Conservation (phyloP, 2,888 invertebrate genomes). For the Chrysomela aeneicollis region DNA sequence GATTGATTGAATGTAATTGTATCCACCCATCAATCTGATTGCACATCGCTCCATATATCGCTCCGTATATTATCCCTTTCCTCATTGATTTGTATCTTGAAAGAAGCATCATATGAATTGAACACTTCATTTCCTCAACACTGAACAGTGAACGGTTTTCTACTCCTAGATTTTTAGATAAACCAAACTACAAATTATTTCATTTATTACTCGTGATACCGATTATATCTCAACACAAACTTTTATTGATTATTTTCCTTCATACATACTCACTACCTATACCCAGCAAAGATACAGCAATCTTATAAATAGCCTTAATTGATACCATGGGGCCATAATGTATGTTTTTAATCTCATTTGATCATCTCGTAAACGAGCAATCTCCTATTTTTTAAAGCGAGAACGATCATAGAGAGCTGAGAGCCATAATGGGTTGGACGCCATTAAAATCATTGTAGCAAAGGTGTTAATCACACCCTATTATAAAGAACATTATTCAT, state of each 20-base stretch:
- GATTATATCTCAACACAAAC: constrained; percentile 27
- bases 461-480: constrained; percentile 26
- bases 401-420: constrained; percentile 18
- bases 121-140: constrained; percentile 11
- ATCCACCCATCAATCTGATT: too few relatives aligned
- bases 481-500: constrained; percentile 22
- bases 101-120: not conserved
- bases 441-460: constrained; percentile 19
- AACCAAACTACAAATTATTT: constrained; percentile 32
- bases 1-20: too few relatives aligned
- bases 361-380: constrained; percentile 32
- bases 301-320: constrained; percentile 35
- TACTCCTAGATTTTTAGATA: constrained; percentile 27
- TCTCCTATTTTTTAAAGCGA: constrained; percentile 23
- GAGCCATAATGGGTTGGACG: constrained; percentile 22
- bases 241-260: constrained; percentile 34
- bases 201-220: constrained; percentile 28
- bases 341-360: constrained; percentile 32
- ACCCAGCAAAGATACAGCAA: constrained; percentile 25
- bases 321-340: constrained; percentile 27
- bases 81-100: too few relatives aligned
- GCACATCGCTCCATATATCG: too few relatives aligned
- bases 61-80: too few relatives aligned
- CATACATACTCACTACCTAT: constrained; percentile 5
- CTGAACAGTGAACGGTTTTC: constrained; percentile 27